Base-by-base conservation (phyloP, 2,113 vertebrate genomes). In the Gobius niger region DNA sequence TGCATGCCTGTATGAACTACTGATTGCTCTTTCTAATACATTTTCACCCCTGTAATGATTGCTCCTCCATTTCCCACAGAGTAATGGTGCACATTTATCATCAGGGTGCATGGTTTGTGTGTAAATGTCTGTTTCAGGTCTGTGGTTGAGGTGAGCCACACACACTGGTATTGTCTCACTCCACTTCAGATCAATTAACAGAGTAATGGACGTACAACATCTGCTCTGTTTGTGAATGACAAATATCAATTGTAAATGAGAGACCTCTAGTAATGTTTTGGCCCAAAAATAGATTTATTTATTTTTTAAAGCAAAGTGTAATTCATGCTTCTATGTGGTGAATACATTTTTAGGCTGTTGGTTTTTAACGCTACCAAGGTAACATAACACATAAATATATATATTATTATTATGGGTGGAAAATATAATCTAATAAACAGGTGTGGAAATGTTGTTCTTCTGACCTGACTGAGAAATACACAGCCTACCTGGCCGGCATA, bases 111-210 rank as follows among this genome's bases (percentile, higher is more conserved):
- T 53, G 16, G 4, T 50, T 63, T 69, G 56, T 53, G 4, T 68
- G 41, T 68, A 73, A 74, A 70, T 47, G 62, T 60, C 47, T 74
- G 34, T 72, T 74, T 81, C 64, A 44, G 42, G 61, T 73, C 68
- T 68, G 44, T 8, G 65, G 62, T 46, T 47, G 70, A 73, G 63
- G 63, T 6, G 63, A 1, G 9, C 51, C 47, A 65, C 63, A 64
- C 72, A 73, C 12, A 46, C 50, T 69, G 42, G 70, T 40, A 51
- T 71, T 76, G 63, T 70, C 69, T 57, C 69, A 73, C 72, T 63
- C 51, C 59, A 69, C 72, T 81, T 82, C 63, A 71, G 76, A 82
- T 84, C 46, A 82, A 72, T 84, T 73, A 78, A 61, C 49, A 16
- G 46, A 53, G 65, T 77, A 78, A 81, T 78, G 54, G 56, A 80